These are phyloP conservation scores for Ormyrus rosae DNA, from an alignment of 2,888 invertebrate species.

Conservation along the genomic window DNA sequence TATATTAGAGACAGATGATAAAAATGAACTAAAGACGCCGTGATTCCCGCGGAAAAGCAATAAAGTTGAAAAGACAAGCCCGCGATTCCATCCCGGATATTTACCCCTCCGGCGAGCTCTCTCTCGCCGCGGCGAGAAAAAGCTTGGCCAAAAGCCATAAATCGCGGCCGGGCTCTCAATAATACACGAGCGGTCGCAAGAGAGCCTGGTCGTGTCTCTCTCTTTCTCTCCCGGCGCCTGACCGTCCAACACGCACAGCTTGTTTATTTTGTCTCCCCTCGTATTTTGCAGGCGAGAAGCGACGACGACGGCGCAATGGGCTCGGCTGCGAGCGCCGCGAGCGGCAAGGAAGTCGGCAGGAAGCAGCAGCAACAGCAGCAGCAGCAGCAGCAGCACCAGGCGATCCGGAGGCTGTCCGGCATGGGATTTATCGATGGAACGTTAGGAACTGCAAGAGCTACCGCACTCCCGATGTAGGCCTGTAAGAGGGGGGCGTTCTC, in stretches of 20 bases:
- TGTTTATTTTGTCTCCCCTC: too few relatives aligned
- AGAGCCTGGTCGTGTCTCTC: neutral
- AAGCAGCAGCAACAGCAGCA: slow-evolving; percentile 10
- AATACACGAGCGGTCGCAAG: slow-evolving; percentile 2
- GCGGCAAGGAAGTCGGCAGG: slow-evolving; percentile 4
- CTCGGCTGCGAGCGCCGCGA: slow-evolving; percentile 20
- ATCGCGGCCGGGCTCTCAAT: slow-evolving; percentile 20
- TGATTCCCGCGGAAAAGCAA: too few relatives aligned
- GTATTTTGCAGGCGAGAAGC: neutral
- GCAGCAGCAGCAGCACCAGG: slow-evolving; percentile 17
- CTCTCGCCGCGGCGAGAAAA: neutral
- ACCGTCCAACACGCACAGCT: neutral
- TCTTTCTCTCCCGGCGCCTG: neutral
- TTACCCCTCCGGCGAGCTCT: too few relatives aligned
- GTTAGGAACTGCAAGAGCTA: slow-evolving; percentile 43
- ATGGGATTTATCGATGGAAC: slow-evolving; percentile 19
- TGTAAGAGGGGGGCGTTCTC: slow-evolving; percentile 56
- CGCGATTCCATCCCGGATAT: too few relatives aligned
- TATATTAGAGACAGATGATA: too few relatives aligned
- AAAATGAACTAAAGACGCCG: too few relatives aligned
- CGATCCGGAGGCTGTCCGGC: neutral
- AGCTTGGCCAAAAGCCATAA: slow-evolving; percentile 24
- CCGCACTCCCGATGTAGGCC: slow-evolving; percentile 67
- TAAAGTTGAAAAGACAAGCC: too few relatives aligned
- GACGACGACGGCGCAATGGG: slow-evolving; percentile 24